Percentiles rank a stretch among this genome's conserved stretches.
Evolutionary conservation across 1,140 invertebrate genomes (phyloP).

Genomic region (Leucophenga varia): DNA sequence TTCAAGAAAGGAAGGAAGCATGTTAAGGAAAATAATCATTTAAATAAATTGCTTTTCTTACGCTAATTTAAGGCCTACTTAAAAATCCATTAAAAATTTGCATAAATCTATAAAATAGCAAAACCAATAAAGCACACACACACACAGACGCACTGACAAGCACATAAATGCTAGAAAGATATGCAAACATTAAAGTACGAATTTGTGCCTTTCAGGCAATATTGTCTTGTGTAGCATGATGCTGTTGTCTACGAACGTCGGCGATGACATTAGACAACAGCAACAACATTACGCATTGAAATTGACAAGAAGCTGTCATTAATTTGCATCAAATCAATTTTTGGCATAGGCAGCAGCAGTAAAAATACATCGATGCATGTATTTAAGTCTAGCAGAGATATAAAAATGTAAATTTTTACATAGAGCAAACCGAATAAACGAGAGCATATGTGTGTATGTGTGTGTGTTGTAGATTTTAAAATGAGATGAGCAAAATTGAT

Average conservation of each 20-base stretch:
- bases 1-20: too few species aligned
- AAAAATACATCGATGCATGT: neutral
- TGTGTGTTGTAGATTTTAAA: neutral
- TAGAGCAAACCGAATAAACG: constrained; percentile 25
- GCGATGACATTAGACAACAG: constrained; percentile 6
- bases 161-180: too few species aligned
- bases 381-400: constrained; percentile 25
- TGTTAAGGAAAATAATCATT: too few species aligned
- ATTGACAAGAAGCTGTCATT: constrained; percentile 53
- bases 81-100: constrained; percentile 54
- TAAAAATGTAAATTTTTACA: constrained; percentile 45
- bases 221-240: too few species aligned
- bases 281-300: constrained; percentile 22
- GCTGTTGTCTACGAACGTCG: too few species aligned
- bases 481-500: too few species aligned
- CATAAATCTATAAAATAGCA: constrained; percentile 37
- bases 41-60: constrained; percentile 45
- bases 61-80: constrained; percentile 50
- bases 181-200: too few species aligned
- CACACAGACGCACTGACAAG: too few species aligned
- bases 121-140: neutral
- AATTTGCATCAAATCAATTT: constrained; percentile 53
- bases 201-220: too few species aligned
- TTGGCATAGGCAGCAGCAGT: too few species aligned
- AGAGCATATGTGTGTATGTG: neutral